These are phyloP conservation scores for Eunapius fragilis DNA, from an alignment of 37 sponge, comb jelly and placozoan genomes.

Conservation along the genomic window DNA sequence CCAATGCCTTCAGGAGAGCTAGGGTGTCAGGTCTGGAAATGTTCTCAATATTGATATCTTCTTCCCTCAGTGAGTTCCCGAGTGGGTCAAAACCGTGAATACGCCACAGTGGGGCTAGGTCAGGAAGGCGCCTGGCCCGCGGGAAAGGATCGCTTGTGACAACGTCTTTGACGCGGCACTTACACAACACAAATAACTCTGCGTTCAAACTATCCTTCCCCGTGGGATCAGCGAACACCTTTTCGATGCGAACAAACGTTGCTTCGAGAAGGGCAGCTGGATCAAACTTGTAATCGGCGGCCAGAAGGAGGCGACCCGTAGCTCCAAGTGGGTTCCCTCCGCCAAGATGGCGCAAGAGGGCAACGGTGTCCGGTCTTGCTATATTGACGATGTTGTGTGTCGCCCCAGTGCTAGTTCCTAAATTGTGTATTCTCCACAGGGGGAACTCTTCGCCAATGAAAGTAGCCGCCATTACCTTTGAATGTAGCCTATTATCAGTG, in stretches of 20 bases:
- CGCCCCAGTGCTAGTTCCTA: conserved; percentile 16
- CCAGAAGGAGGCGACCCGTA: conserved; percentile 3
- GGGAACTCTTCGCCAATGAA: conserved; percentile 4
- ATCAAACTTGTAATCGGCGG: conserved; percentile 21
- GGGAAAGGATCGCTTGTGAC: conserved; percentile 14
- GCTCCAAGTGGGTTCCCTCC: conserved; percentile 21
- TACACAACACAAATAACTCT: conserved; percentile 27
- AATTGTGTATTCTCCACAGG: conserved; percentile 29
- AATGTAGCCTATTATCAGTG: too few relatives aligned
- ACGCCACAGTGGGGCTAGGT: conserved; percentile 31
- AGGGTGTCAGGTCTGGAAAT: conserved; percentile 24
- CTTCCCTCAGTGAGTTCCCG: conserved; percentile 16
- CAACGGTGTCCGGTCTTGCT: conserved; percentile 30
- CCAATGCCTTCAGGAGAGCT: conserved; percentile 25
- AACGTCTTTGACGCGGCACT: conserved; percentile 17
- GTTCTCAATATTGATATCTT: conserved; percentile 16
- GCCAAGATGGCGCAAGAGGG: conserved; percentile 10
- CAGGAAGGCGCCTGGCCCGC: conserved; percentile 23
- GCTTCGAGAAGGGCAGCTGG: conserved; percentile 12
- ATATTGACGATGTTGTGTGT: conserved; percentile 21
- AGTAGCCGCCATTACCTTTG: too few relatives aligned
- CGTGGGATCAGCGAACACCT: conserved; percentile 16
- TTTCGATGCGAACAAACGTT: conserved; percentile 23
- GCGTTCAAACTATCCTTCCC: conserved; percentile 11
- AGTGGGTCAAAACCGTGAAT: conserved; percentile 18